phyloP scores from a whole-genome alignment of 2,888 invertebrate species.

The Nemotelus nigrinus region DNA sequence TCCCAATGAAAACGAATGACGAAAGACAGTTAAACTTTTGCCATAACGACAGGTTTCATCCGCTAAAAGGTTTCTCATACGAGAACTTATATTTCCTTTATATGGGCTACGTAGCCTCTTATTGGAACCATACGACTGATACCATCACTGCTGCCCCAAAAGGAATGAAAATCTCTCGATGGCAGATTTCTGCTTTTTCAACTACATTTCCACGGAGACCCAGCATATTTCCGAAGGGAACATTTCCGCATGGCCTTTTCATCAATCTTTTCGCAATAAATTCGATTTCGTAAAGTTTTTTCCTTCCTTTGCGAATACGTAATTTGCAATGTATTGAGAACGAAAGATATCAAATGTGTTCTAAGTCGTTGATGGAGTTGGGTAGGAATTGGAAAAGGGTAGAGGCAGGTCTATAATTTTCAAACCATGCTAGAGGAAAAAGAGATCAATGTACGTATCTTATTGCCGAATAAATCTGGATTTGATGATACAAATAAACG shows the following conservation, averaged over 20 bases:
- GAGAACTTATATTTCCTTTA: too few species aligned
- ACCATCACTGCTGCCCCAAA: background rate
- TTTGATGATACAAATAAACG: slow-evolving; percentile 26
- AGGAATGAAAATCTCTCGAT: background rate
- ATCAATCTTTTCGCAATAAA: slow-evolving; percentile 42
- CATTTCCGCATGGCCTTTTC: slow-evolving; percentile 27
- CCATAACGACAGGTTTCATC: slow-evolving; percentile 2
- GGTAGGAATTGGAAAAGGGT: background rate
- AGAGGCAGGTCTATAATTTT: background rate
- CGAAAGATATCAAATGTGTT: background rate
- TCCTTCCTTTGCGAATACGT: slow-evolving; percentile 23
- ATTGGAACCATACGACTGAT: too few species aligned
- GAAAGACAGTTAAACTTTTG: slow-evolving; percentile 1
- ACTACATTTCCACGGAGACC: background rate
- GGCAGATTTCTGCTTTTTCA: background rate
- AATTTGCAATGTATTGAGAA: slow-evolving; percentile 26
- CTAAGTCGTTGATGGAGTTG: background rate
- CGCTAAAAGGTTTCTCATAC: background rate
- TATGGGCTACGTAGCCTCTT: too few species aligned
- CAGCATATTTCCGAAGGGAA: slow-evolving; percentile 4
- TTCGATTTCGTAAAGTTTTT: slow-evolving; percentile 31
- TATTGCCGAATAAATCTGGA: slow-evolving; percentile 32
- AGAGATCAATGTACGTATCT: slow-evolving; percentile 28
- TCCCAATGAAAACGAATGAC: too few species aligned
- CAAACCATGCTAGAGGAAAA: slow-evolving; percentile 18